Conservation (phyloP, 1,140 invertebrate species). For the Nilaparvata lugens region DNA sequence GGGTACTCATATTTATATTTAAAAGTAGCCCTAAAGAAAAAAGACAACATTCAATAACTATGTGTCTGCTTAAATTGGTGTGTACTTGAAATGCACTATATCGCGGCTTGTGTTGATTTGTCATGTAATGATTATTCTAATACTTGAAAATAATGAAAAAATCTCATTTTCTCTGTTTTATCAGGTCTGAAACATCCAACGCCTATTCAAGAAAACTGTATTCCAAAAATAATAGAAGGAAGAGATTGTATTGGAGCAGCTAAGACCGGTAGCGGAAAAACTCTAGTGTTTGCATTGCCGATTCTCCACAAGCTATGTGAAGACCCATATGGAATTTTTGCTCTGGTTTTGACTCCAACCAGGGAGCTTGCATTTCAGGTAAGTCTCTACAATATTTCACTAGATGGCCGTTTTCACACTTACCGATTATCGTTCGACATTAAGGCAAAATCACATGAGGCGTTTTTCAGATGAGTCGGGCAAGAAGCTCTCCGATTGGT, state of each 20-base stretch:
- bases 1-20: no score
- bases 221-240: constrained; percentile 69
- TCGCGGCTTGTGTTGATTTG: background rate
- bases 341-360: constrained; percentile 90
- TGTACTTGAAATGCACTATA: no score
- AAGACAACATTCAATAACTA: no score
- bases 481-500: no score
- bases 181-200: constrained; percentile 70
- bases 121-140: background rate
- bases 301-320: constrained; percentile 85
- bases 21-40: no score
- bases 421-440: no score
- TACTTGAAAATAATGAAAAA: background rate
- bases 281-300: constrained; percentile 91
- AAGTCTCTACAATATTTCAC: constrained; percentile 18
- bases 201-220: constrained; percentile 74
- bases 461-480: no score
- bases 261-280: constrained; percentile 97
- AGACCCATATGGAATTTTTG: constrained; percentile 91
- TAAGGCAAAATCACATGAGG: no score
- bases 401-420: background rate
- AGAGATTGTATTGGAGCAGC: constrained; percentile 89
- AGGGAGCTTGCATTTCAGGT: constrained; percentile 85
- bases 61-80: no score
- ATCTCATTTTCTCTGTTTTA: constrained; percentile 9